phyloP scores from a whole-genome alignment of 2,113 vertebrate genomes.

The Poecilia latipinna region DNA sequence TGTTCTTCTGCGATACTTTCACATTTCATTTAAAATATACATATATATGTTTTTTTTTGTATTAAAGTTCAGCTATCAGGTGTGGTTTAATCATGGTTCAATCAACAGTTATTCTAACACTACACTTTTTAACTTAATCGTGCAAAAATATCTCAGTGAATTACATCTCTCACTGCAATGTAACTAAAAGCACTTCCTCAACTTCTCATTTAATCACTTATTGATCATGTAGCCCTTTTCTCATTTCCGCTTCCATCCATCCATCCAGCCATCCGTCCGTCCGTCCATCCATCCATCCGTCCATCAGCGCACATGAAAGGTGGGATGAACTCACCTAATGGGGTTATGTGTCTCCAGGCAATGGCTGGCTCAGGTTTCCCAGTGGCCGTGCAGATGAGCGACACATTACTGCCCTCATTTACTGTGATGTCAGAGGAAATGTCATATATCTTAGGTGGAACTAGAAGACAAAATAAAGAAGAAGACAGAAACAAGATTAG shows the following conservation, averaged over 20 bases:
- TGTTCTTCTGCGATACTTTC: background rate
- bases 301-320: constrained; percentile 22
- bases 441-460: constrained; percentile 96
- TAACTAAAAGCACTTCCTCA: constrained; percentile 19
- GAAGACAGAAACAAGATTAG: constrained; percentile 43
- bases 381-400: constrained; percentile 93
- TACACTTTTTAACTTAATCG: background rate
- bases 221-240: constrained; percentile 47
- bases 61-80: too few species aligned
- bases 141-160: background rate
- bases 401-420: constrained; percentile 96
- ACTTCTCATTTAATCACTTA: constrained; percentile 34
- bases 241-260: constrained; percentile 44
- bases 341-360: constrained; percentile 98
- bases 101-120: background rate
- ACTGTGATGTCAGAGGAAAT: constrained; percentile 91
- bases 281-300: constrained; percentile 26
- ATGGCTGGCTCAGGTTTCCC: constrained; percentile 97
- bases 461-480: constrained; percentile 76
- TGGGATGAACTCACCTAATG: constrained; percentile 86
- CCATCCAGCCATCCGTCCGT: background rate
- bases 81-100: too few species aligned
- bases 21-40: too few species aligned
- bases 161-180: constrained; percentile 16
- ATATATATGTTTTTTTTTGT: too few species aligned